A percentile compares a stretch with the other conserved stretches of the same genome.
Evolutionary conservation across 2,113 vertebrate genomes (phyloP).

Genomic region (Cyprinodon tularosa): DNA sequence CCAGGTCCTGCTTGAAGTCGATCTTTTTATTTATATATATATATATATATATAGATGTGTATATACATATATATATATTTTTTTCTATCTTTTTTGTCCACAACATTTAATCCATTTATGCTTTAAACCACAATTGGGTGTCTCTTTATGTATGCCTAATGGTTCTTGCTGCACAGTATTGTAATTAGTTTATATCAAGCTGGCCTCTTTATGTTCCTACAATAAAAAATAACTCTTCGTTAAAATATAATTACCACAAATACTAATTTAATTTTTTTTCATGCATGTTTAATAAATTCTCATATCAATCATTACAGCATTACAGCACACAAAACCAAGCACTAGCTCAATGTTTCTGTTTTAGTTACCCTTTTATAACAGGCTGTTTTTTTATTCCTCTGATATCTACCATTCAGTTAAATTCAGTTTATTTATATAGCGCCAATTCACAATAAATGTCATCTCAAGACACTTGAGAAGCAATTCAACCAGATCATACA

Average conservation of each 20-base stretch:
- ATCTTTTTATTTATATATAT: neutral
- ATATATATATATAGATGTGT: neutral
- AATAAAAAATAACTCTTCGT: too few species aligned
- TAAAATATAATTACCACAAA: neutral
- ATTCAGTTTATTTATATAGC: neutral
- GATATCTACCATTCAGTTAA: neutral
- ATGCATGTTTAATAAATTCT: neutral
- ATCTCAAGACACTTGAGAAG: too few species aligned
- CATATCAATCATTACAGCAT: neutral
- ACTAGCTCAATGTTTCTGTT: neutral
- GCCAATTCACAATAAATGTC: too few species aligned
- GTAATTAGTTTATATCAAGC: too few species aligned
- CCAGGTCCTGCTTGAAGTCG: neutral
- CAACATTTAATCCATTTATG: neutral
- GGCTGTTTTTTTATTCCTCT: neutral
- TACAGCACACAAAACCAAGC: neutral
- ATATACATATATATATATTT: too few species aligned
- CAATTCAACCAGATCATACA: too few species aligned
- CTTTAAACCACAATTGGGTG: neutral
- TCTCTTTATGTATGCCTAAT: too few species aligned
- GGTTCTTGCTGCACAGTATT: too few species aligned
- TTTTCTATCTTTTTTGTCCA: too few species aligned
- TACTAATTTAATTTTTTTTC: neutral
- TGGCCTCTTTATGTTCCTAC: too few species aligned
- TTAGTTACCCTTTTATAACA: neutral